Evolutionary conservation across 2,113 vertebrate genomes (phyloP), one percentile per base, ranked within the genome.

Genomic region (Thamnaconus septentrionalis): DNA sequence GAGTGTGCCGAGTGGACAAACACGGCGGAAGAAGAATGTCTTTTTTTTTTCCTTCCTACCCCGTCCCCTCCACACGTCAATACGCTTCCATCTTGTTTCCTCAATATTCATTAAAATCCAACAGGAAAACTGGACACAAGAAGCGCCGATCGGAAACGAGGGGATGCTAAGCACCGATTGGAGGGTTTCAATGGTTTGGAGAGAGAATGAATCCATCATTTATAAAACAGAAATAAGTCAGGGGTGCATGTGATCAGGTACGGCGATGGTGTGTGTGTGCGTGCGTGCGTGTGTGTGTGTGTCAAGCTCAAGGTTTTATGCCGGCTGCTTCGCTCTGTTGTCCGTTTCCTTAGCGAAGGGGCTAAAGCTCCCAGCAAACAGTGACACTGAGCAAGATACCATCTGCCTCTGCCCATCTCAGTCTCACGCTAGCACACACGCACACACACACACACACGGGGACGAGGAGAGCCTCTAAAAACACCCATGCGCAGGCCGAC

Each of bases 321-420:
- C 55, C 56, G 71, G 64, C 51, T 49, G 59, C 64, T 65, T n/a
- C 51, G 46, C 52, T 69, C 48, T 57, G 64, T 11, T 59, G 61
- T 66, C 66, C 52, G 58, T 64, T 60, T 65, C 7, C 48, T 60
- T 48, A 73, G 58, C 48, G 5, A 41, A 47, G 69, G 54, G 56
- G 71, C 61, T 48, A 80, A 61, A 60, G 58, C 74, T 81, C 60
- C 41, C 46, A 81, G 71, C 69, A 73, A 75, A 79, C 56, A 48
- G 58, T 82, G 69, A 71, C 75, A 66, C 66, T 87, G 84, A 86
- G 83, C 74, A 71, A 75, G 67, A 68, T 79, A 86, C 84, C 87
- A 90, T 90, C 87, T 90, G 87, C 82, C 74, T 81, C 80, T 69
- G 76, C 80, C 69, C 78, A 84, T 86, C 86, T 80, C 60, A 66